Base-by-base conservation (phyloP, 2,797 vertebrate species). In the Erpetoichthys calabaricus region DNA sequence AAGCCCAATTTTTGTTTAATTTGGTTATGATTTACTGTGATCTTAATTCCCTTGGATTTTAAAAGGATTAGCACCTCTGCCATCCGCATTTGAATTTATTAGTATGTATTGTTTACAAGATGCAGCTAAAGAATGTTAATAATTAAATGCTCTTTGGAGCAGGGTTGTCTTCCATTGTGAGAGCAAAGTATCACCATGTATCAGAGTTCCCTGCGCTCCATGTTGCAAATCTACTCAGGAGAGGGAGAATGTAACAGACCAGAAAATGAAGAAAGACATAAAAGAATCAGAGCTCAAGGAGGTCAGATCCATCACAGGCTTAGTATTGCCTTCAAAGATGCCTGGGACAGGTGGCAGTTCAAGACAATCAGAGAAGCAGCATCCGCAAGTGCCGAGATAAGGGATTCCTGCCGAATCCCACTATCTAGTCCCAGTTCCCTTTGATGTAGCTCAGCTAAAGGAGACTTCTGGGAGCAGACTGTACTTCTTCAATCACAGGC, bases 281-380 rank as follows among this genome's bases (percentile, higher is more conserved):
- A 96, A 97, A 94, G 91, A 89, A 84, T 87, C 84, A 75, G 79
- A 93, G 87, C 90, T 89, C 81, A 82, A 92, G 91, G 91, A 94
- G 92, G 93, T 94, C 93, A 97, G 89, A 84, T 83, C 87, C 89
- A 93, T 97, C 93, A 94, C 86, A 91, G 89, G 86, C 89, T 96
- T 91, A 92, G 85, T 71, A 61, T 90, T 89, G 86, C 87, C 89
- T 97, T 97, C 92, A 97, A 94, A 97, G 92, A 94, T 92, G 89
- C 81, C 85, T 88, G 92, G 90, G 92, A 95, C 93, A 97, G 92
- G 91, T 97, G 92, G 90, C 91, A 91, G 92, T 92, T 91, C 87
- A 80, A 91, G 92, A 94, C 91, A 97, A 95, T 94, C 91, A 88
- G 82, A 73, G 81, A 81, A 81, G 82, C 77, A 82, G 84, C 85